A percentile compares a stretch with the other conserved stretches of the same genome.
These are phyloP conservation scores for Muscicapa adusta DNA, from an alignment of 2,113 vertebrate species.

Conservation along the genomic window DNA sequence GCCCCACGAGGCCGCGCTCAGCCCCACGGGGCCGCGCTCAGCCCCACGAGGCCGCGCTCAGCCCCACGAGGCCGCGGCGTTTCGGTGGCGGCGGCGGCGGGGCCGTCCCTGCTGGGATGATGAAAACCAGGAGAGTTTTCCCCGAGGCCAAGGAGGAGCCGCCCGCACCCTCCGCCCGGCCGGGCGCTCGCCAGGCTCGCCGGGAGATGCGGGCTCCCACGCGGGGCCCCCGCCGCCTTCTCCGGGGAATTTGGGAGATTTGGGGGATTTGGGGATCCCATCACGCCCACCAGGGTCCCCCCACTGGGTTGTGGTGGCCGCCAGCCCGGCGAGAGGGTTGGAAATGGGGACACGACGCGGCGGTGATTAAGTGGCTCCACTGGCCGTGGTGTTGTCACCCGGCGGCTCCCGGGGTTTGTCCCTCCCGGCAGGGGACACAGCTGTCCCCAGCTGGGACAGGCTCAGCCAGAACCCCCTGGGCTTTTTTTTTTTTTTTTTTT, in stretches of 20 bases:
- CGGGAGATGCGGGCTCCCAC: constrained; percentile 8
- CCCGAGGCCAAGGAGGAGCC: constrained; percentile 30
- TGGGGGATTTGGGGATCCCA: not conserved
- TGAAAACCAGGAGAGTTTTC: constrained; percentile 30
- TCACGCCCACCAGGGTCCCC: fast-evolving
- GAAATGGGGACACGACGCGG: not conserved
- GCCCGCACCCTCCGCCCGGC: not conserved
- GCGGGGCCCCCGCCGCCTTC: not conserved
- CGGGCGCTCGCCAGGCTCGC: not conserved
- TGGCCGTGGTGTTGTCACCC: not conserved
- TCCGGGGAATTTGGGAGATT: fast-evolving
- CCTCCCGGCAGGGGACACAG: not conserved
- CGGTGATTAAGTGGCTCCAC: not conserved
- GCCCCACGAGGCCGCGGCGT: not conserved
- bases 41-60: not conserved
- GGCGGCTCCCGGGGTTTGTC: not conserved
- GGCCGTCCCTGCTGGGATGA: not conserved
- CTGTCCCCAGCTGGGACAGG: not conserved
- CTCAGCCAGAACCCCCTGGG: fast-evolving
- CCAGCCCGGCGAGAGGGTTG: fast-evolving
- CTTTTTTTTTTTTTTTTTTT: not conserved
- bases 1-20: too few relatives aligned
- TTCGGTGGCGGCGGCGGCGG: not conserved
- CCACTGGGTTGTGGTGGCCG: fast-evolving
- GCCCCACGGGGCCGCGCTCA: too few relatives aligned